phyloP scores from a whole-genome alignment of 35 echinoderm and acorn worm genomes.

The Holothuria glaberrima region DNA sequence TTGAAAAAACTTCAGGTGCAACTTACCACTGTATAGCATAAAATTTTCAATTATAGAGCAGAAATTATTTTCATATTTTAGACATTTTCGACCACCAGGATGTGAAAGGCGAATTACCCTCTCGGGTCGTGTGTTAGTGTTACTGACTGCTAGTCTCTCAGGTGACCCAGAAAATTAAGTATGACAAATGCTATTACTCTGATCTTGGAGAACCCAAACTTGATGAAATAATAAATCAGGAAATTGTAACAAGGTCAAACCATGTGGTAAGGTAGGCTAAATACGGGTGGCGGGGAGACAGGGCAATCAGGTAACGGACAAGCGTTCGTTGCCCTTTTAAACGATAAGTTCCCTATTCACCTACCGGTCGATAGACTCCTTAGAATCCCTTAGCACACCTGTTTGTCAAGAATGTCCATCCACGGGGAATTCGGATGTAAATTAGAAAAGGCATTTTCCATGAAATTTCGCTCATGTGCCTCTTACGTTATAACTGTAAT shows the following conservation, averaged over 20 bases:
- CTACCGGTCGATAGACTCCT: neutral
- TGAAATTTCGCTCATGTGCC: no score
- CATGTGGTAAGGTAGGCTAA: neutral
- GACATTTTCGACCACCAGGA: conserved; percentile 32
- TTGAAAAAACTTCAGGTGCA: neutral
- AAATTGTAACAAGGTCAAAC: conserved; percentile 35
- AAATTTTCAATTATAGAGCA: conserved; percentile 17
- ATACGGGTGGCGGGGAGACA: neutral
- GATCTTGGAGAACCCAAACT: conserved; percentile 21
- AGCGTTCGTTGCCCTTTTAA: conserved; percentile 28
- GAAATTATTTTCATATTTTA: conserved; percentile 43
- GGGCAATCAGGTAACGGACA: conserved; percentile 17
- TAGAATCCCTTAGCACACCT: conserved; percentile 35
- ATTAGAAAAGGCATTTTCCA: conserved; percentile 6
- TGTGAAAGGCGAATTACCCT: conserved; percentile 9
- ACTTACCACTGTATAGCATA: conserved; percentile 14
- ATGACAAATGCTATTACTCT: conserved; percentile 39
- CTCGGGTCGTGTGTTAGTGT: neutral
- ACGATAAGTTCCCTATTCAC: neutral
- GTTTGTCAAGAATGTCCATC: neutral
- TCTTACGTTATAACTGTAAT: no score
- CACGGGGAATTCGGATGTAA: conserved; percentile 25
- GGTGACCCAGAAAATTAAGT: conserved; percentile 49
- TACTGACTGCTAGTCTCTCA: neutral
- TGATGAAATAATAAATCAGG: conserved; percentile 39